These are phyloP conservation scores for Reinhardtius hippoglossoides DNA, from an alignment of 2,113 vertebrate genomes.

Conservation along the genomic window DNA sequence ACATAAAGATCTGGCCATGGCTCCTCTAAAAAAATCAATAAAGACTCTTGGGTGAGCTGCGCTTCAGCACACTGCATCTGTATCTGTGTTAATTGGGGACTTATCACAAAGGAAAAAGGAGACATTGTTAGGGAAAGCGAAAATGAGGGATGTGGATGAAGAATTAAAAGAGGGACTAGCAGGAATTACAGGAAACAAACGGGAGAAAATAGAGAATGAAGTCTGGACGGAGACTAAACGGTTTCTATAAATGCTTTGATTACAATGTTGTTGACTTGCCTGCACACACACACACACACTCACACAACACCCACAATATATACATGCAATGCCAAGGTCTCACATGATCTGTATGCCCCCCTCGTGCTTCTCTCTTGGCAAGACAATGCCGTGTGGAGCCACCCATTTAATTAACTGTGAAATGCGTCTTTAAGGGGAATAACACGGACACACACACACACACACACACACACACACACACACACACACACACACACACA, in stretches of 20 bases:
- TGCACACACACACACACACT: background rate
- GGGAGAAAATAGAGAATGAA: background rate
- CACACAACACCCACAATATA: background rate
- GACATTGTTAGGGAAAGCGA: background rate
- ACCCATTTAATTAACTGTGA: slow-evolving; percentile 75
- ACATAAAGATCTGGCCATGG: slow-evolving; percentile 54
- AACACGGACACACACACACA: slow-evolving; percentile 22
- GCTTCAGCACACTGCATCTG: background rate
- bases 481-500: slow-evolving; percentile 25
- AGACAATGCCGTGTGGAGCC: slow-evolving; percentile 46
- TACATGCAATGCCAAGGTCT: slow-evolving; percentile 19
- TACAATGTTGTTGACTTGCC: slow-evolving; percentile 1
- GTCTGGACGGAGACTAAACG: background rate
- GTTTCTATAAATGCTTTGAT: slow-evolving; percentile 11
- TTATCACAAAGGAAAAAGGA: slow-evolving; percentile 26
- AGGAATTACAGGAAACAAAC: background rate
- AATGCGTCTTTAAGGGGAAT: slow-evolving; percentile 56
- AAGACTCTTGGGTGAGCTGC: slow-evolving; percentile 31
- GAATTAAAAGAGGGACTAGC: background rate
- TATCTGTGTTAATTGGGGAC: slow-evolving; percentile 41
- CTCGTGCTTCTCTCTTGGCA: slow-evolving; percentile 42
- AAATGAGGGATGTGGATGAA: background rate
- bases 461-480: slow-evolving; percentile 24
- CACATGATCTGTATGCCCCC: slow-evolving; percentile 35
- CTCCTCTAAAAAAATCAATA: slow-evolving; percentile 44